Evolutionary conservation across 2,113 vertebrate species (phyloP).

Genomic region (Daubentonia madagascariensis): DNA sequence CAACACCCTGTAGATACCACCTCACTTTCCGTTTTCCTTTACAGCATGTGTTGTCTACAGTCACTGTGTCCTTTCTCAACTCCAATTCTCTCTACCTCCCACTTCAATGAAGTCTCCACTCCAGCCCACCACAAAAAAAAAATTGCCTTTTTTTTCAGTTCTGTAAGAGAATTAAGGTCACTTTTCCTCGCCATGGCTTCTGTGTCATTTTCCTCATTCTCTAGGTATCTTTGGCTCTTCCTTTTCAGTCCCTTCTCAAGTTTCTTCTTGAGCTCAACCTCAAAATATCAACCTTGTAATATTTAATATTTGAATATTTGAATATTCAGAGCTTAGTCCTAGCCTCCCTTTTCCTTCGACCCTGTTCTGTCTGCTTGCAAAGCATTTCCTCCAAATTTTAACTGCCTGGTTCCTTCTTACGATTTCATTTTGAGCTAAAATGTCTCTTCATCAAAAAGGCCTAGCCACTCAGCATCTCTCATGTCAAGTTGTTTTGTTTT

Average conservation of each 20-base stretch:
- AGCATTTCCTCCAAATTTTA: neutral
- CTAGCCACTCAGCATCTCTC: neutral
- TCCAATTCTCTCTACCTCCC: neutral
- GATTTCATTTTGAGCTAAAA: neutral
- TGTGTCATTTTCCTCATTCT: neutral
- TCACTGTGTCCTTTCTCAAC: neutral
- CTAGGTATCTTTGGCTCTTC: neutral
- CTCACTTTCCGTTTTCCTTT: neutral
- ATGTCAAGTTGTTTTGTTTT: neutral
- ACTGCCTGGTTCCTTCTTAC: neutral
- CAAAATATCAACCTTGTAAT: neutral
- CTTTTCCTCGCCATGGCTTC: neutral
- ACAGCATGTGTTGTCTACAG: neutral
- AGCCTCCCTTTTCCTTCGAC: neutral
- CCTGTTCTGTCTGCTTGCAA: neutral
- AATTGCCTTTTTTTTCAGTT: neutral
- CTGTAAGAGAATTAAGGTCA: neutral
- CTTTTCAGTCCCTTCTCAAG: neutral
- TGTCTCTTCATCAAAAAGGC: neutral
- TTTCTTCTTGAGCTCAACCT: neutral
- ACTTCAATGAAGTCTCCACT: neutral
- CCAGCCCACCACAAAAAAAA: neutral
- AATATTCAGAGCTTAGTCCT: neutral
- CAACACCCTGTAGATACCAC: accelerated
- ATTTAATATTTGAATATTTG: neutral